phyloP scores from a whole-genome alignment of 2,113 vertebrate species.

The Mustela lutreola region DNA sequence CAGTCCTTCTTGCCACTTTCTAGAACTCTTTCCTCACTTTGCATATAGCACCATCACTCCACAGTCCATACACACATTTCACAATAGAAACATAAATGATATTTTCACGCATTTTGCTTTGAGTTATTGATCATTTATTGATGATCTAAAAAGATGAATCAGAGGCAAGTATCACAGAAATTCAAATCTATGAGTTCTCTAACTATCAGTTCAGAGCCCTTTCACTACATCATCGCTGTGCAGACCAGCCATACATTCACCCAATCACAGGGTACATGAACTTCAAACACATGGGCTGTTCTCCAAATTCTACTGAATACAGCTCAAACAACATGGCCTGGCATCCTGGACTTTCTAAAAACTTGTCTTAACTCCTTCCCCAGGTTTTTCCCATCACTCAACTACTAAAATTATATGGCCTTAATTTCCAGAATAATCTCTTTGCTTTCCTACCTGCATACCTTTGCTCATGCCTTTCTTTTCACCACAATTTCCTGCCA shows the following conservation, averaged over 20 bases:
- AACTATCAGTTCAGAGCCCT: neutral
- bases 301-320: neutral
- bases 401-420: neutral
- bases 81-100: neutral
- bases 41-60: neutral
- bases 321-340: neutral
- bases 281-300: neutral
- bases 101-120: neutral
- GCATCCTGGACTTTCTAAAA: neutral
- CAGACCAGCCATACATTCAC: neutral
- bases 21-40: neutral
- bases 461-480: neutral
- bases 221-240: neutral
- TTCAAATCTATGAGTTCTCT: neutral
- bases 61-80: neutral
- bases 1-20: neutral
- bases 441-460: neutral
- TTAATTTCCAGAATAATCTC: neutral
- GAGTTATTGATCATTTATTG: conserved; percentile 24
- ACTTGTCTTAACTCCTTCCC: neutral
- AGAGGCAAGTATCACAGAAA: neutral
- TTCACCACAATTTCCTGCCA: neutral
- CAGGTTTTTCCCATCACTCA: neutral
- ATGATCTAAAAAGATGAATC: neutral
- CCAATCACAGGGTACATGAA: neutral